These are phyloP conservation scores for Datnioides undecimradiatus DNA, from an alignment of 2,113 vertebrate genomes.

Conservation along the genomic window DNA sequence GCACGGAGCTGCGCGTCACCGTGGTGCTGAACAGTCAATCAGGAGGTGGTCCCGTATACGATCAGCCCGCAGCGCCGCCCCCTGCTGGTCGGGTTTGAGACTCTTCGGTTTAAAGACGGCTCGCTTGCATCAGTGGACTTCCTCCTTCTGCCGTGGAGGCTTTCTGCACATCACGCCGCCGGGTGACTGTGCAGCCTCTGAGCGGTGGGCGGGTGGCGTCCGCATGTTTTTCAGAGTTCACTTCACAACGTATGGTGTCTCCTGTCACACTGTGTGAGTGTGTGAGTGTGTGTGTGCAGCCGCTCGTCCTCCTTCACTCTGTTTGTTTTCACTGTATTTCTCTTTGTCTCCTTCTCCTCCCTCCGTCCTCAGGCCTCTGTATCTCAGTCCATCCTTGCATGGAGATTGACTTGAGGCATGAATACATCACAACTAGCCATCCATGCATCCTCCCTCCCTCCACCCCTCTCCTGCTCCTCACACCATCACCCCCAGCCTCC, in stretches of 20 bases:
- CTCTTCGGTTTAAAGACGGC: too few species aligned
- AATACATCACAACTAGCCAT: conserved; percentile 77
- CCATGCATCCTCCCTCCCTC: conserved; percentile 47
- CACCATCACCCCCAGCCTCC: neutral
- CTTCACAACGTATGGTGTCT: neutral
- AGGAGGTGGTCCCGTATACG: too few species aligned
- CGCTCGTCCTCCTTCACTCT: neutral
- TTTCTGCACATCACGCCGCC: neutral
- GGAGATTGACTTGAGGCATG: conserved; percentile 78
- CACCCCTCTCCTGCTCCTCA: neutral
- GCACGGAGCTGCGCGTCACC: too few species aligned
- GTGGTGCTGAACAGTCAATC: too few species aligned
- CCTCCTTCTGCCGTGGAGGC: neutral
- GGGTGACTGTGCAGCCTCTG: neutral
- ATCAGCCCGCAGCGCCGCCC: too few species aligned
- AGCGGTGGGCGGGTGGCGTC: neutral
- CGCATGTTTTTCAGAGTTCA: neutral
- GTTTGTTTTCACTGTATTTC: neutral
- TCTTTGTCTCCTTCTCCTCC: neutral
- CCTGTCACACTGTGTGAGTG: neutral
- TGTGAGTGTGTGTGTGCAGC: neutral
- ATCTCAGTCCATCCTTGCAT: conserved; percentile 73
- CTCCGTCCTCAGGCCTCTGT: conserved; percentile 57
- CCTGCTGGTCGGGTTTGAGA: too few species aligned
- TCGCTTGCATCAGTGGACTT: neutral